phyloP scores from a whole-genome alignment of 2,113 vertebrate genomes.

The Lathamus discolor region DNA sequence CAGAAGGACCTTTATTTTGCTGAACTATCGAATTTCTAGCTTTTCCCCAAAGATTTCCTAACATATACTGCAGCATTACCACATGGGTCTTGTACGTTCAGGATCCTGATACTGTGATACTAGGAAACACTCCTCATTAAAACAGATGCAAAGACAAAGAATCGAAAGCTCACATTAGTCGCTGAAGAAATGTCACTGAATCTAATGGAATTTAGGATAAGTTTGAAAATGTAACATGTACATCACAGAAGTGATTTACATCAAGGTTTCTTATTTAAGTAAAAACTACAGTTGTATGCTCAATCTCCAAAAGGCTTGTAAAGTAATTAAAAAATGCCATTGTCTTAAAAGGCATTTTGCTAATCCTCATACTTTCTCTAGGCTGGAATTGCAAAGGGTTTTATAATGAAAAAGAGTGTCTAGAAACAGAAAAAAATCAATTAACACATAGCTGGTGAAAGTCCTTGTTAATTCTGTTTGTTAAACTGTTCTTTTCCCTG shows the following conservation, averaged over 20 bases:
- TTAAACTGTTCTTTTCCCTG: background rate
- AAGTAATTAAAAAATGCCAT: background rate
- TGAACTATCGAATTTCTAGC: background rate
- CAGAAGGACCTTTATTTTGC: background rate
- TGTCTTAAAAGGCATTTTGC: background rate
- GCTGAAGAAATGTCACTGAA: background rate
- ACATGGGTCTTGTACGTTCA: background rate
- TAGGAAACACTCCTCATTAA: background rate
- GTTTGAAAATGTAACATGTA: background rate
- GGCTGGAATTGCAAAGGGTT: background rate
- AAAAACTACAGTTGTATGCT: background rate
- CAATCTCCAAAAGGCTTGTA: background rate
- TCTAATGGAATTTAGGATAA: background rate
- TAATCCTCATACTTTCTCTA: background rate
- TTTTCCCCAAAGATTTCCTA: background rate
- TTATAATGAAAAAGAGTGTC: background rate
- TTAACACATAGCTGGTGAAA: background rate
- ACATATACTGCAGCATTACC: background rate
- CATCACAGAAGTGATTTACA: background rate
- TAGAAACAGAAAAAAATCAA: background rate
- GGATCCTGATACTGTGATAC: background rate
- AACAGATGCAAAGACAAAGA: background rate
- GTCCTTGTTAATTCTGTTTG: background rate
- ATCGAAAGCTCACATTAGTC: background rate
- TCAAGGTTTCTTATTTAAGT: background rate